Evolutionary conservation across 2,797 vertebrate genomes (phyloP), one percentile per base, ranked within the genome.

Genomic region (Argentina silus): DNA sequence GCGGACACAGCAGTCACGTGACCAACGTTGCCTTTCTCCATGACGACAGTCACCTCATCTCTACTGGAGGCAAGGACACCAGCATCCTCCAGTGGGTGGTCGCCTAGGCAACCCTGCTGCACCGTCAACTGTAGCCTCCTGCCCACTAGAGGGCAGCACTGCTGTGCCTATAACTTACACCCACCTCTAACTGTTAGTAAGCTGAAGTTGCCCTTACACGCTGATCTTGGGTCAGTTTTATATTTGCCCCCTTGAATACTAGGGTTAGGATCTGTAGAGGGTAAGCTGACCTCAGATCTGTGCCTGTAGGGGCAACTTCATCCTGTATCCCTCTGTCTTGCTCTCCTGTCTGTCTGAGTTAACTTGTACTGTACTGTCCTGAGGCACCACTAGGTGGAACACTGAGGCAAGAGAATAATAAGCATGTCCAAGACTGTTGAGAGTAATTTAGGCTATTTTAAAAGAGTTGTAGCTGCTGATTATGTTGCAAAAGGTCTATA

Each of bases 1-100:
- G 93, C 1, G 96, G 96, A 78, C 96, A 98, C 91, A 97, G 96
- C 94, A 98, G 96, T 88, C 96, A 98, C 15, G 96, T 98, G 91
- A 98, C 96, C 83, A 96, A 96, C 6, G 91, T 96, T 88, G 93
- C 95, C 92, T 98, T 98, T 91, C 90, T 97, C 80, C 93, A 95
- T 61, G 93, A 96, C 42, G 90, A 96, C 93, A 93, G 93, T 76
- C 74, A 90, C 85, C 93, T 95, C 72, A 86, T 98, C 78, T 95
- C 95, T 79, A 95, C 94, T 0, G 96, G 96, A 0, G 96, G 96
- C 79, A 96, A 96, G 73, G 96, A 98, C 86, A 96, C 94, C 84
- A 96, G 95, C 76, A 84, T 97, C 79, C 91, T 97, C 83, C 96
- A 97, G 90, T 98, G 96, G 96, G 85, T 90, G 57, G 91, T 95